Percentiles rank a stretch among this genome's conserved stretches.
phyloP scores from a whole-genome alignment of 2,888 invertebrate genomes.

The Thumatha senex region DNA sequence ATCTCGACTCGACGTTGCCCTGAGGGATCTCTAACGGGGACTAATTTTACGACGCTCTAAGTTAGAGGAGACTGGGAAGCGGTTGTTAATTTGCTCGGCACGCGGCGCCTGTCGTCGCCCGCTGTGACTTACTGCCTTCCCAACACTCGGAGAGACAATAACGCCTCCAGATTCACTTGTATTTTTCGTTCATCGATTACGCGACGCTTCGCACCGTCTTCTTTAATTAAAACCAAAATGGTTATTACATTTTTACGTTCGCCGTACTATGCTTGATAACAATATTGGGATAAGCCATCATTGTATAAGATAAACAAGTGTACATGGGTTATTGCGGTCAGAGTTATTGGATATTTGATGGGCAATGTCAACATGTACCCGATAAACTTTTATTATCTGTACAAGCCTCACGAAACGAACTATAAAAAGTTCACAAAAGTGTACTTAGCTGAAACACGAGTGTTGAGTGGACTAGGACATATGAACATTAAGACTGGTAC shows the following conservation, averaged over 20 bases:
- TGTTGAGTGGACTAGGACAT: not conserved
- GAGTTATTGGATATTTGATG: conserved; percentile 71
- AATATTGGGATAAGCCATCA: conserved; percentile 50
- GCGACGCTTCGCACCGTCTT: conserved; percentile 15
- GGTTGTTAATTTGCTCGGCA: conserved; percentile 79
- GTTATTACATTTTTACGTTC: conserved; percentile 32
- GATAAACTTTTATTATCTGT: conserved; percentile 73
- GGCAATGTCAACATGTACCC: conserved; percentile 66
- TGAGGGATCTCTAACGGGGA: conserved; percentile 72
- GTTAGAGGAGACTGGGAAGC: conserved; percentile 76
- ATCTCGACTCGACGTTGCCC: conserved; percentile 52
- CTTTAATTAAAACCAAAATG: conserved; percentile 39
- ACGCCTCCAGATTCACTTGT: conserved; percentile 55
- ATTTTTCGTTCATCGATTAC: conserved; percentile 27
- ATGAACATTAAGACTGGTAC: not conserved
- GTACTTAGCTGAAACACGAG: not conserved
- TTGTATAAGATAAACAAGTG: conserved; percentile 55
- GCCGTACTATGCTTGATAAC: conserved; percentile 48
- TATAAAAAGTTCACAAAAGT: conserved; percentile 21
- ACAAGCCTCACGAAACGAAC: conserved; percentile 57
- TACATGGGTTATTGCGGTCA: conserved; percentile 60
- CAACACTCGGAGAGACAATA: conserved; percentile 36
- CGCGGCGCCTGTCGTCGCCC: conserved; percentile 71
- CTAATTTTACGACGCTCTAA: conserved; percentile 82
- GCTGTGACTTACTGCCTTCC: conserved; percentile 71